Conservation (phyloP, 2,797 vertebrate genomes). For the Otolemur crassicaudatus region DNA sequence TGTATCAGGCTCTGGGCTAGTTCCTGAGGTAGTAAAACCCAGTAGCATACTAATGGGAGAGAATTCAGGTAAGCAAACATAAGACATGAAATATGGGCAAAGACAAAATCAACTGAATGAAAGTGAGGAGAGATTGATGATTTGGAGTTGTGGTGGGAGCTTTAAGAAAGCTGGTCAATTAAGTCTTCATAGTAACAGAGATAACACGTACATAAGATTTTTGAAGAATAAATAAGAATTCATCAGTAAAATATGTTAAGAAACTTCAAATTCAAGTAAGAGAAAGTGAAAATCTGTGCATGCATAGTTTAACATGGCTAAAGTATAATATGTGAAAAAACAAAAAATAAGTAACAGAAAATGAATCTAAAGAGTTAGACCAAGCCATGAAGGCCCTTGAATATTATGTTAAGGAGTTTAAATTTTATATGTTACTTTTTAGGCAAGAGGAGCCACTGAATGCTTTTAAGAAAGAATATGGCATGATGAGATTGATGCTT, state of each 20-base stretch:
- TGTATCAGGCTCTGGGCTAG: not conserved
- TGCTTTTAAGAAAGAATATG: not conserved
- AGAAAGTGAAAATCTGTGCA: not conserved
- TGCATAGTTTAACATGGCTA: not conserved
- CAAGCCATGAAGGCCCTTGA: not conserved
- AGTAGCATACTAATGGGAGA: not conserved
- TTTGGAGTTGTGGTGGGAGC: not conserved
- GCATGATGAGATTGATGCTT: not conserved
- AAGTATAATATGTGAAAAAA: not conserved
- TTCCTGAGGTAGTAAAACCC: not conserved
- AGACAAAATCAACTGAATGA: not conserved
- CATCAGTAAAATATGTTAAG: not conserved
- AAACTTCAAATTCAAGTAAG: constrained; percentile 19
- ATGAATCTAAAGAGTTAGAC: not conserved
- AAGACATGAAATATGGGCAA: not conserved
- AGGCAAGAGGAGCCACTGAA: not conserved
- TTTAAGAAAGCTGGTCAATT: not conserved
- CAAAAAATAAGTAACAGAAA: not conserved
- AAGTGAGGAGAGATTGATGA: not conserved
- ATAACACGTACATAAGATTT: not conserved
- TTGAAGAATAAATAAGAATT: constrained; percentile 33
- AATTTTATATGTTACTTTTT: not conserved
- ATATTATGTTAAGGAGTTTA: not conserved
- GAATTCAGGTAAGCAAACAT: not conserved
- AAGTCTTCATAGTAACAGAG: not conserved